Conservation (phyloP, 2,113 vertebrate species). For the Pachypanchax playfairii region DNA sequence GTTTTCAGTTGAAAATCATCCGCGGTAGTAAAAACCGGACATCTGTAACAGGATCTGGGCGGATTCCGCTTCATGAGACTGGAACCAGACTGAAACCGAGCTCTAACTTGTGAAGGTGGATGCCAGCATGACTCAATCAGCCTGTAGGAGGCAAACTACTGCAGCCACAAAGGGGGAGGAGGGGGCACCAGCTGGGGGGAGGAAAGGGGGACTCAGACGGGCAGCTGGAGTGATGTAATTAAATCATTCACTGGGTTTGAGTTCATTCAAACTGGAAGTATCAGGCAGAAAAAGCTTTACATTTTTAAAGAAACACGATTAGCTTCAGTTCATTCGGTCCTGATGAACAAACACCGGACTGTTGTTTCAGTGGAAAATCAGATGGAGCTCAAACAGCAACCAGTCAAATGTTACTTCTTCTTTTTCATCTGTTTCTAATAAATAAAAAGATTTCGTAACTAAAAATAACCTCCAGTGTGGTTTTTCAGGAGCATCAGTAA, state of each 20-base stretch:
- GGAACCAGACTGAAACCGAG: constrained; percentile 41
- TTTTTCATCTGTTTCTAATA: background rate
- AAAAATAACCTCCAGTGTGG: background rate
- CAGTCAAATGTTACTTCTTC: background rate
- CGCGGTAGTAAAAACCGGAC: background rate
- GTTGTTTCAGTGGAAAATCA: background rate
- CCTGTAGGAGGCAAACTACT: constrained; percentile 68
- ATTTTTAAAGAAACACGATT: background rate
- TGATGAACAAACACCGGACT: background rate
- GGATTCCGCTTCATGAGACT: constrained; percentile 16
- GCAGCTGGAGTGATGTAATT: constrained; percentile 50
- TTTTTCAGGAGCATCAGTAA: background rate
- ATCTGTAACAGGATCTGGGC: constrained; percentile 18
- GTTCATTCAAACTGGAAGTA: background rate
- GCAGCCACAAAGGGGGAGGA: constrained; percentile 47
- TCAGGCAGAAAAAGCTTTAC: background rate
- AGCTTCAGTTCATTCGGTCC: background rate
- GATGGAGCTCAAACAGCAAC: too few species aligned
- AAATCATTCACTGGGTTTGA: constrained; percentile 32
- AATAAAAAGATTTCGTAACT: background rate
- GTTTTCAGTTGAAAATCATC: background rate
- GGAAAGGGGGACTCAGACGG: constrained; percentile 70
- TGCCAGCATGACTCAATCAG: constrained; percentile 64
- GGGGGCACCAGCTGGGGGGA: constrained; percentile 6
- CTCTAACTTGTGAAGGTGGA: constrained; percentile 49